A percentile compares a stretch with the other conserved stretches of the same genome.
phyloP scores from a whole-genome alignment of 2,888 invertebrate species.

The Liopterus haemorrhoidalis region DNA sequence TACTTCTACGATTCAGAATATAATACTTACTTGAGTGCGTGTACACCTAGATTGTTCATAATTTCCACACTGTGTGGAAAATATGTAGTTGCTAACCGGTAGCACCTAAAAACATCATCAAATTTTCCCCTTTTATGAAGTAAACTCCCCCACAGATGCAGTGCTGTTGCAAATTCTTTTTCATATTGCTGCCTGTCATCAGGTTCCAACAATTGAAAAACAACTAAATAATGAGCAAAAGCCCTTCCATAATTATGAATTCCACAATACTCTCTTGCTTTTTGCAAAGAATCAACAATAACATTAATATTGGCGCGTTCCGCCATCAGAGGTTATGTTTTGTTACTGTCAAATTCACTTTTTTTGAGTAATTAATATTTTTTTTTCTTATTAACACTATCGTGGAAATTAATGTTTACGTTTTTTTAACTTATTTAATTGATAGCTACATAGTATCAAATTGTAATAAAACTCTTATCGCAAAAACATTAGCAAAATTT shows the following conservation, averaged over 20 bases:
- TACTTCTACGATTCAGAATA: neutral
- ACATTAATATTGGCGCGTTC: conserved; percentile 23
- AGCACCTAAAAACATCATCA: conserved; percentile 43
- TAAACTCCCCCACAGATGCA: conserved; percentile 36
- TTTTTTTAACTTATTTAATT: too few species aligned
- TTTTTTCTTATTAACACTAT: too few species aligned
- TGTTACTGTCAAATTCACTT: too few species aligned
- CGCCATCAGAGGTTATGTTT: too few species aligned
- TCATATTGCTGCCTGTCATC: conserved; percentile 31
- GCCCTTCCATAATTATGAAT: conserved; percentile 37
- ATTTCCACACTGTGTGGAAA: conserved; percentile 48
- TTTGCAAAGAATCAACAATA: conserved; percentile 32
- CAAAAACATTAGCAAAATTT: too few species aligned
- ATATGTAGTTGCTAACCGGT: conserved; percentile 44
- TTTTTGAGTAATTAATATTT: too few species aligned
- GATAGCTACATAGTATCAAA: too few species aligned
- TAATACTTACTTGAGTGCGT: conserved; percentile 47
- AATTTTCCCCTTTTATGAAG: conserved; percentile 39
- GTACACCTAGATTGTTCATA: conserved; percentile 49
- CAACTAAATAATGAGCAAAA: conserved; percentile 40
- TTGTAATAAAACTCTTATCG: too few species aligned
- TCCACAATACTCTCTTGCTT: conserved; percentile 34
- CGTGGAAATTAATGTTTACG: too few species aligned
- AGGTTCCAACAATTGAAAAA: conserved; percentile 35
- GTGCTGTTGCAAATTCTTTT: conserved; percentile 33